phyloP scores from a whole-genome alignment of 2,113 vertebrate genomes.

The Nothocercus julius region DNA sequence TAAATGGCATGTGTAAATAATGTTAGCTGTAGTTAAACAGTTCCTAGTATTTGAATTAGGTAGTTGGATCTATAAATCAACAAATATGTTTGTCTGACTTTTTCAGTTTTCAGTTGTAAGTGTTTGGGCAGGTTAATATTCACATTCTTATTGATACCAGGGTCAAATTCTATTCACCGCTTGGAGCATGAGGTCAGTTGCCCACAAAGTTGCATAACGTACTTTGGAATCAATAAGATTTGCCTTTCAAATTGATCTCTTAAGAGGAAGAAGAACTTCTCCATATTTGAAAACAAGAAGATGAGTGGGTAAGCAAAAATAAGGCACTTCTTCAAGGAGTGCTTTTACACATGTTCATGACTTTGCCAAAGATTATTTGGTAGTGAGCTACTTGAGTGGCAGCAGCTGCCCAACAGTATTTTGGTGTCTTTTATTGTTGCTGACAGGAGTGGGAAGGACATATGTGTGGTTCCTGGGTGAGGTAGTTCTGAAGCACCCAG shows the following conservation, averaged over 20 bases:
- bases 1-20: not conserved
- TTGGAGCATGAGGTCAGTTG: constrained; percentile 8
- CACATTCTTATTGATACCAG: not conserved
- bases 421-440: not conserved
- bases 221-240: constrained; percentile 12
- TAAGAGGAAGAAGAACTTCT: constrained; percentile 1
- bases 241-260: constrained; percentile 17
- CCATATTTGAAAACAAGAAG: not conserved
- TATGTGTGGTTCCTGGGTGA: not conserved
- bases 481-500: not conserved
- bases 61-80: not conserved
- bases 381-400: not conserved
- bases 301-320: accelerated
- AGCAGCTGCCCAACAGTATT: not conserved
- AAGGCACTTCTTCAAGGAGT: constrained; percentile 13
- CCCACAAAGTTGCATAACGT: not conserved
- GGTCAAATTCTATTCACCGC: constrained; percentile 21
- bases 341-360: not conserved
- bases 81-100: not conserved
- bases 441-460: not conserved
- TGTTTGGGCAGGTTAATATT: constrained; percentile 20
- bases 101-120: constrained; percentile 16
- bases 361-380: constrained; percentile 10
- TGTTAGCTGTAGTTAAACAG: not conserved
- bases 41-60: not conserved